These are phyloP conservation scores for Enteromius anoplus DNA, from an alignment of 2,797 vertebrate genomes.

Conservation along the genomic window DNA sequence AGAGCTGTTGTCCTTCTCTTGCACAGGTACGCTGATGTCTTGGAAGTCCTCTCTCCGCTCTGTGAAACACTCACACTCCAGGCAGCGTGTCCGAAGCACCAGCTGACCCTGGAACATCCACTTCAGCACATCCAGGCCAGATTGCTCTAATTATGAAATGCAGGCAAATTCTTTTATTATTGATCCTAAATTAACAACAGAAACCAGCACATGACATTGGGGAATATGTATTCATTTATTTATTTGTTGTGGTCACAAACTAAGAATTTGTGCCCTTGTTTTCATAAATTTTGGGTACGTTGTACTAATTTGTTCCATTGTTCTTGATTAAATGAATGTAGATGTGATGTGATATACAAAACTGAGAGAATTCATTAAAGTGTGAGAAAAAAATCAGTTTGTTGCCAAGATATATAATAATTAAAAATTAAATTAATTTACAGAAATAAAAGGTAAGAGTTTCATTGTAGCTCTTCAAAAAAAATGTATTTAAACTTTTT, in stretches of 20 bases:
- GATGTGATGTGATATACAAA: too few species aligned
- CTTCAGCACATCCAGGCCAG: slow-evolving; percentile 88
- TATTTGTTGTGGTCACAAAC: not conserved
- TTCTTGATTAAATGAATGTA: too few species aligned
- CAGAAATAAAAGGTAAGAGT: too few species aligned
- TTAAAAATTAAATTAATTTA: not conserved
- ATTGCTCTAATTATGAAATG: slow-evolving; percentile 62
- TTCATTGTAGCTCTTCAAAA: not conserved
- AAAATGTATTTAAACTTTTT: too few species aligned
- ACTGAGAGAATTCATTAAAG: not conserved
- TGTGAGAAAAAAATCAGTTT: not conserved
- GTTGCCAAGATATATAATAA: not conserved
- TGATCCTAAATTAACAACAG: not conserved
- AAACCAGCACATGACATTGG: not conserved
- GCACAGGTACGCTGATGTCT: slow-evolving; percentile 96
- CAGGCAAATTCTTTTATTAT: not conserved
- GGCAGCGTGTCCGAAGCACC: slow-evolving; percentile 91
- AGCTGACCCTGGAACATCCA: slow-evolving; percentile 94
- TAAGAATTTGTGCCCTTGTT: too few species aligned
- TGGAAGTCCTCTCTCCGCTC: slow-evolving; percentile 96
- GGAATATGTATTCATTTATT: not conserved
- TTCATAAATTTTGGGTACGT: too few species aligned
- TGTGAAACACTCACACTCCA: slow-evolving; percentile 96
- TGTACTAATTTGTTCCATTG: too few species aligned
- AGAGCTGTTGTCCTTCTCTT: slow-evolving; percentile 88